A percentile compares a stretch with the other conserved stretches of the same genome.
Evolutionary conservation across 2,797 vertebrate genomes (phyloP).

Genomic region (Sphaeramia orbicularis): DNA sequence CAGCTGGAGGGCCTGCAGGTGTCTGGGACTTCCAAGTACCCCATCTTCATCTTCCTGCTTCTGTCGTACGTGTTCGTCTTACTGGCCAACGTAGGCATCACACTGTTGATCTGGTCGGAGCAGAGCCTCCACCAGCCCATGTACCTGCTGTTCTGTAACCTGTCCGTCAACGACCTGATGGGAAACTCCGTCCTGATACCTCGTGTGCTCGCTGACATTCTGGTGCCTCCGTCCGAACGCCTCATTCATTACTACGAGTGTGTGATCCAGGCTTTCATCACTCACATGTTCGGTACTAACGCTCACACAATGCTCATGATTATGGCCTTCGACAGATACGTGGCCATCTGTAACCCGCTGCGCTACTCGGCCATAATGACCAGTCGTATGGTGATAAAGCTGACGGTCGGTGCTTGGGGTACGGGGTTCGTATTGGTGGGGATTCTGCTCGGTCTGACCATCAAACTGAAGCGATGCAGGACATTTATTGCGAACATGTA

Average conservation of each 20-base stretch:
- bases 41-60: constrained; percentile 52
- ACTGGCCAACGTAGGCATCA: constrained; percentile 49
- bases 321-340: too few species aligned
- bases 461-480: constrained; percentile 55
- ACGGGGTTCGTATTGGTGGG: constrained; percentile 50
- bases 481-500: constrained; percentile 82
- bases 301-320: constrained; percentile 85
- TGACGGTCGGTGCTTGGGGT: constrained; percentile 65
- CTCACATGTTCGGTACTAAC: constrained; percentile 79
- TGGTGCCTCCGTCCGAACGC: constrained; percentile 73
- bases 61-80: constrained; percentile 57
- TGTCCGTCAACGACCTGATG: constrained; percentile 79
- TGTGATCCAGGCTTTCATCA: constrained; percentile 85
- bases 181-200: constrained; percentile 74
- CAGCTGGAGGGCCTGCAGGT: constrained; percentile 60
- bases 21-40: constrained; percentile 19
- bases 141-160: constrained; percentile 85
- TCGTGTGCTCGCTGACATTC: constrained; percentile 78
- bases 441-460: constrained; percentile 52
- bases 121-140: constrained; percentile 84
- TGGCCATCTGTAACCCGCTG: constrained; percentile 85
- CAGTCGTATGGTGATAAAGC: constrained; percentile 67
- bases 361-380: constrained; percentile 80
- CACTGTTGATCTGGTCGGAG: constrained; percentile 57
- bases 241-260: constrained; percentile 83